phyloP scores from a whole-genome alignment of 1,140 invertebrate genomes.

The Drosophila prosaltans region DNA sequence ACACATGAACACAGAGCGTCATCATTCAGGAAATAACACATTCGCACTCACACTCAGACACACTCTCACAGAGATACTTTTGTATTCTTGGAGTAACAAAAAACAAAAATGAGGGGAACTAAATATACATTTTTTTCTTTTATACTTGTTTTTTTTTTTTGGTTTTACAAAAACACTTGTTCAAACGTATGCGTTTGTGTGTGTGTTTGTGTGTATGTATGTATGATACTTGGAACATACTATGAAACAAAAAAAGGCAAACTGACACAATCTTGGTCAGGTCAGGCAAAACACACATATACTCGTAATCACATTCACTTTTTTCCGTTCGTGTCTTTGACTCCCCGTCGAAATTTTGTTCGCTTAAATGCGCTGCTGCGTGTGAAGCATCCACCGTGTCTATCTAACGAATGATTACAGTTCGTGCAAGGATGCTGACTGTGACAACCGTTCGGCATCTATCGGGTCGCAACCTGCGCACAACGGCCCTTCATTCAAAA shows the following conservation, averaged over 20 bases:
- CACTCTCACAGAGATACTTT: not conserved
- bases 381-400: conserved; percentile 39
- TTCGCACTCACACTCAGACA: conserved; percentile 1
- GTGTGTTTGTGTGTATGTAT: not conserved
- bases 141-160: not conserved
- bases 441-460: not conserved
- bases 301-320: conserved; percentile 48
- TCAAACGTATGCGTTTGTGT: not conserved
- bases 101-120: not conserved
- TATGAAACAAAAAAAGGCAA: conserved; percentile 20
- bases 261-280: conserved; percentile 1
- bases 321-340: conserved; percentile 27
- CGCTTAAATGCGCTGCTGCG: conserved; percentile 16
- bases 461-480: conserved; percentile 2
- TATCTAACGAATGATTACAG: conserved; percentile 59
- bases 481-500: conserved; percentile 1
- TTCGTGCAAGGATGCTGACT: conserved; percentile 20
- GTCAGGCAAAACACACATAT: conserved; percentile 19
- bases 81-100: not conserved
- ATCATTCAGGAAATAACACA: conserved; percentile 14
- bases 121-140: not conserved
- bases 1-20: not conserved
- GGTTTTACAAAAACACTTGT: conserved; percentile 1
- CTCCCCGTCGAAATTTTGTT: not conserved
- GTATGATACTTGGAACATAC: conserved; percentile 4